Conservation (phyloP, 2,888 invertebrate genomes). For the Epinotia brunnichana region DNA sequence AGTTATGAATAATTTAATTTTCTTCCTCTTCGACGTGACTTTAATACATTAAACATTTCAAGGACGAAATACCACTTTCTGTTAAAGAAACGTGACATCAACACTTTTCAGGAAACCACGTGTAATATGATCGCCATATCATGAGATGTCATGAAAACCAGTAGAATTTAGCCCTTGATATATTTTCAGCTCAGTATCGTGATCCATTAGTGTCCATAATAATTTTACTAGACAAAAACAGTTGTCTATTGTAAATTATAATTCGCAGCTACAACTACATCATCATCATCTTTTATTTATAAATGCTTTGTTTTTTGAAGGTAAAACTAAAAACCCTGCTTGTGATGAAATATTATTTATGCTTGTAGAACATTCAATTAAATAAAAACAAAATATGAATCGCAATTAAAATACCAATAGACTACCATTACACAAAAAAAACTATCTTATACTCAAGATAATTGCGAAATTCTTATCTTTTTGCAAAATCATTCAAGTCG, state of each 20-base stretch:
- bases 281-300: neutral
- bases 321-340: neutral
- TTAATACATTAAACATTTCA: too few species aligned
- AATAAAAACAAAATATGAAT: neutral
- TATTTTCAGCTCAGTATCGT: neutral
- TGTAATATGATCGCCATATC: neutral
- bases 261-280: neutral
- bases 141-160: neutral
- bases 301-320: neutral
- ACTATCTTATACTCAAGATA: conserved; percentile 46
- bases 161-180: neutral
- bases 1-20: too few species aligned
- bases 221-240: neutral
- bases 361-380: too few species aligned
- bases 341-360: neutral
- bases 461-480: conserved; percentile 61
- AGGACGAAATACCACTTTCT: neutral
- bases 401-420: neutral
- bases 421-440: neutral
- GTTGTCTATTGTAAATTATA: neutral
- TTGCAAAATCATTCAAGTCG: conserved; percentile 59
- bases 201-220: too few species aligned
- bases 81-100: neutral
- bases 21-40: neutral
- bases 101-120: neutral